Evolutionary conservation across 2,888 invertebrate genomes (phyloP), one percentile per base, ranked within the genome.

Genomic region (Gnatocerus cornutus): DNA sequence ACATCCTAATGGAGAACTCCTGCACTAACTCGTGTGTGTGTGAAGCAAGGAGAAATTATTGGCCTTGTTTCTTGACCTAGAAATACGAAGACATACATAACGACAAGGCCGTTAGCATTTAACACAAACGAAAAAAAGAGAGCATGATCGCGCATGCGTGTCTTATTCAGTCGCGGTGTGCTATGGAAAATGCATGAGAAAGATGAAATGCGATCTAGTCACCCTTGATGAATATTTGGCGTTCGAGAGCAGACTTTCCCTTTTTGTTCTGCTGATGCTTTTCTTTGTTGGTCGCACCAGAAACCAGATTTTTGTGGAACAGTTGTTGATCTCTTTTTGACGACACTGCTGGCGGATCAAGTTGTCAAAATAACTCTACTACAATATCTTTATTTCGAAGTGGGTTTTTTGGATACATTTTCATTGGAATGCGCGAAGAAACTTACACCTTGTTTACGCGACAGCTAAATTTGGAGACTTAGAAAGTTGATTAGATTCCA

Each of bases 21-120:
- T 80, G 79, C 77, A 79, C 75, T 62, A 46, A 53, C 55, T 52
- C 50, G 9, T 68, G 59, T 68, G 48, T 52, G 70, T 64, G 71
- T 76, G 76, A 56, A 56, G 58, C 71, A 71, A 81, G 83, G 85
- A 85, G 85, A 85, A 85, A 85, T 85, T 85, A 81, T 81, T 84
- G 85, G 82, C 85, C 85, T 86, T 86, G 85, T 85, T 86, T 84
- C 83, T 83, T 86, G 85, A 85, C 85, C 85, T 84, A 85, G 84
- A 85, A 85, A 85, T 82, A 80, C 78, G 79, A 81, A 84, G 83
- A 82, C 84, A 84, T 79, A 84, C 84, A 84, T 84, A 82, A 79
- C 63, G 82, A 80, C 84, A 84, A 83, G 84, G 82, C 81, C 80
- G 81, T 79, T 78, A 79, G 77, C 78, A 77, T 77, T 78, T 75